Conservation (phyloP, 2,113 vertebrate species). For the Octodon degus region DNA sequence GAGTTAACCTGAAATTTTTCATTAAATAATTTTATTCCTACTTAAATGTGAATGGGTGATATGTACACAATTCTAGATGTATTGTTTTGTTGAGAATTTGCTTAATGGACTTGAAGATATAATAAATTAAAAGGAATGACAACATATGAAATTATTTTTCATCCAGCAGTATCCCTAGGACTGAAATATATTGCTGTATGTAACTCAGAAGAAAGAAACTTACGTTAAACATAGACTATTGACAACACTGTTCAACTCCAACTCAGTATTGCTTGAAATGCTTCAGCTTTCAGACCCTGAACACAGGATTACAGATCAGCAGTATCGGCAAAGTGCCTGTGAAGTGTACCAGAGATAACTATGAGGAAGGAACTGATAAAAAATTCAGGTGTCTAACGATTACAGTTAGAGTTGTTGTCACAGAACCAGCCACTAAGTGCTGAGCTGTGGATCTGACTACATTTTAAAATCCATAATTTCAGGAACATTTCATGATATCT, state of each 20-base stretch:
- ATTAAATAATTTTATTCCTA: conserved; percentile 32
- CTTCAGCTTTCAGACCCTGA: conserved; percentile 2
- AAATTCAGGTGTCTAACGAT: background rate
- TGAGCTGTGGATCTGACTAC: background rate
- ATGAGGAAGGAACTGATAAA: background rate
- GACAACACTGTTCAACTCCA: background rate
- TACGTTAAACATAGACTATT: background rate
- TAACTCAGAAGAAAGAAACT: background rate
- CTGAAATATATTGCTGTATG: background rate
- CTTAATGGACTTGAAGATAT: background rate
- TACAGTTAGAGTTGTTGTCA: background rate
- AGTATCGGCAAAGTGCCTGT: background rate
- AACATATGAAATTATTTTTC: conserved; percentile 30
- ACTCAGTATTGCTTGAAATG: background rate
- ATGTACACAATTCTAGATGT: background rate
- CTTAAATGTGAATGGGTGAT: background rate
- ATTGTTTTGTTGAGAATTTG: conserved; percentile 43
- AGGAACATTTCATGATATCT: background rate
- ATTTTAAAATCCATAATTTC: background rate
- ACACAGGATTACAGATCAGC: background rate
- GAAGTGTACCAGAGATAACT: background rate
- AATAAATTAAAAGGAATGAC: conserved; percentile 24
- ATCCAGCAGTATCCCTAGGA: background rate
- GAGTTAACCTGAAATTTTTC: conserved; percentile 1
- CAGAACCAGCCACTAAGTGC: background rate